A percentile compares a stretch with the other conserved stretches of the same genome.
phyloP scores from a whole-genome alignment of 2,888 invertebrate species.

The Nasonovia ribisnigri region DNA sequence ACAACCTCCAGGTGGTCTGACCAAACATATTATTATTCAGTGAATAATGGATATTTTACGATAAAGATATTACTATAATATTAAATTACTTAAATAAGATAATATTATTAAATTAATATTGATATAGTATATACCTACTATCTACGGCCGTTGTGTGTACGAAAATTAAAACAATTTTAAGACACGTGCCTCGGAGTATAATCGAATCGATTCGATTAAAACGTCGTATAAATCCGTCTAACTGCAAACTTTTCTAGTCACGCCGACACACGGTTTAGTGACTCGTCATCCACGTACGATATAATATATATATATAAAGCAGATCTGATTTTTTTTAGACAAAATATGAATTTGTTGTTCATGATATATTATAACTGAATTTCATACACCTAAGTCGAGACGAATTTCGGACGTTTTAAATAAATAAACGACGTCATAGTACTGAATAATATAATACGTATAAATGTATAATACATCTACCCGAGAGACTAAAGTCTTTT shows the following conservation, averaged over 20 bases:
- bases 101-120: neutral
- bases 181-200: neutral
- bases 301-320: too few species aligned
- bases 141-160: neutral
- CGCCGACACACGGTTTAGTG: neutral
- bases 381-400: neutral
- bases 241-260: neutral
- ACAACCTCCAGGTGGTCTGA: neutral
- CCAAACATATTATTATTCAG: neutral
- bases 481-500: neutral
- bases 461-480: neutral
- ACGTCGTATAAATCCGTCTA: neutral
- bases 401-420: neutral
- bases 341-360: neutral
- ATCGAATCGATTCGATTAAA: neutral
- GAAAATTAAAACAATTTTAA: neutral
- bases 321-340: neutral
- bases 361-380: neutral
- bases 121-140: neutral
- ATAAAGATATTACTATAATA: neutral
- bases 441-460: neutral
- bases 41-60: neutral
- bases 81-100: neutral
- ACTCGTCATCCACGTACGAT: neutral
- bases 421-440: neutral